Evolutionary conservation across 2,888 invertebrate genomes (phyloP).

Genomic region (Diachrysia chrysitis): DNA sequence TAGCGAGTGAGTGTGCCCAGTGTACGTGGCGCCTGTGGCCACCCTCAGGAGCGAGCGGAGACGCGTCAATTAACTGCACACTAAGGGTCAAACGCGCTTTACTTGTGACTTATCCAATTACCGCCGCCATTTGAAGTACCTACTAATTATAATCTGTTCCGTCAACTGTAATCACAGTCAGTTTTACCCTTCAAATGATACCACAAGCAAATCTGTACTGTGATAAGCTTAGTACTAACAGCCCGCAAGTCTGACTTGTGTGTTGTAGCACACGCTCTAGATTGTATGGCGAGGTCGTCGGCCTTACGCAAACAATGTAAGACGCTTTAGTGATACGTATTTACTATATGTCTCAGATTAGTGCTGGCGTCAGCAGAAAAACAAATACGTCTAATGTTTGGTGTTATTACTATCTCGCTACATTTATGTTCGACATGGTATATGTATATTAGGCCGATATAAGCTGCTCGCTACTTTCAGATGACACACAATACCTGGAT

Average conservation of each 20-base stretch:
- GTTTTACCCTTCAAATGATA: background rate
- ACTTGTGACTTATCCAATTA: constrained; percentile 31
- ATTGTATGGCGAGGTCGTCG: background rate
- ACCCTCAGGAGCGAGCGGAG: no score
- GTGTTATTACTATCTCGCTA: background rate
- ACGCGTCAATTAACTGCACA: constrained; percentile 39
- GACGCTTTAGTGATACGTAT: constrained; percentile 9
- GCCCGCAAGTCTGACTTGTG: background rate
- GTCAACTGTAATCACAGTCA: constrained; percentile 10
- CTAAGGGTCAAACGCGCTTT: constrained; percentile 36
- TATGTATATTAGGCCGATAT: no score
- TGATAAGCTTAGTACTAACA: background rate
- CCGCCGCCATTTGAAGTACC: background rate
- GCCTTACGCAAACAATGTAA: background rate
- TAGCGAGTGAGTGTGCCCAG: no score
- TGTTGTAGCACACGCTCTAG: background rate
- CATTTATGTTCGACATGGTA: background rate
- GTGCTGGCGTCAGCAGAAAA: background rate
- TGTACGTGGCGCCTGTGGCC: no score
- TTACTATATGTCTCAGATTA: constrained; percentile 7
- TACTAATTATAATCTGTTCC: constrained; percentile 15
- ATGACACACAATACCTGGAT: no score
- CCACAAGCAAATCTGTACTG: background rate
- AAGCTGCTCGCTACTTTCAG: background rate
- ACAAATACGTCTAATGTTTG: background rate